phyloP scores from a whole-genome alignment of 2,888 invertebrate genomes.

The Sphaerophoria taeniata region DNA sequence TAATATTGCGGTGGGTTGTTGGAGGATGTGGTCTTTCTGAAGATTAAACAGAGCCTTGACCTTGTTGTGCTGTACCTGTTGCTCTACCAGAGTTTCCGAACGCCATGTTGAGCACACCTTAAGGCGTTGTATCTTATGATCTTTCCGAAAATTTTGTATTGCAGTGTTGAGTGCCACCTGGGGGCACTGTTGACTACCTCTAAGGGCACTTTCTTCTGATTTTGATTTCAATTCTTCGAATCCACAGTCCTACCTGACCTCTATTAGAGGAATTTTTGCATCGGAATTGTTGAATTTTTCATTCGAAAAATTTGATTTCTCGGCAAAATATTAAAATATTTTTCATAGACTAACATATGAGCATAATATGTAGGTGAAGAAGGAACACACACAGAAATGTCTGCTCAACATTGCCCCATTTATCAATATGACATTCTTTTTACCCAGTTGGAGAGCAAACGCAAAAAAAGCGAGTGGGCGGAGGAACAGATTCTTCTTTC shows the following conservation, averaged over 20 bases:
- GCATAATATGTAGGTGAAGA: not conserved
- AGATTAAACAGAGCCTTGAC: no score
- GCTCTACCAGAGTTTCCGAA: no score
- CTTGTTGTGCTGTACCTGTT: no score
- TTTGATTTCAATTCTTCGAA: not conserved
- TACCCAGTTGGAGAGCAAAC: not conserved
- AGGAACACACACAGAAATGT: slow-evolving; percentile 17
- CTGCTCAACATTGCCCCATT: slow-evolving; percentile 57
- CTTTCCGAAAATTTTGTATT: no score
- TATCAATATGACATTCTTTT: slow-evolving; percentile 55
- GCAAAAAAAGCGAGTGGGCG: not conserved
- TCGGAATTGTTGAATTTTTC: slow-evolving; percentile 19
- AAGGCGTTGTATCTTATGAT: no score
- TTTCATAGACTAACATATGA: no score
- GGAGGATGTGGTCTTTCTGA: no score
- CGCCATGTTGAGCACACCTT: no score
- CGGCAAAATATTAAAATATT: not conserved
- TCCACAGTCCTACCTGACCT: not conserved
- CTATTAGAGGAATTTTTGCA: slow-evolving; percentile 15
- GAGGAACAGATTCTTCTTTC: slow-evolving; percentile 8
- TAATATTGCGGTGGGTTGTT: not conserved
- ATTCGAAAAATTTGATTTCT: slow-evolving; percentile 28
- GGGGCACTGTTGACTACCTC: no score
- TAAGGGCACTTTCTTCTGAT: not conserved
- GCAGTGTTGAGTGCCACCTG: no score